Conservation (phyloP, 2,888 invertebrate genomes). For the Listrodromus nycthemerus region DNA sequence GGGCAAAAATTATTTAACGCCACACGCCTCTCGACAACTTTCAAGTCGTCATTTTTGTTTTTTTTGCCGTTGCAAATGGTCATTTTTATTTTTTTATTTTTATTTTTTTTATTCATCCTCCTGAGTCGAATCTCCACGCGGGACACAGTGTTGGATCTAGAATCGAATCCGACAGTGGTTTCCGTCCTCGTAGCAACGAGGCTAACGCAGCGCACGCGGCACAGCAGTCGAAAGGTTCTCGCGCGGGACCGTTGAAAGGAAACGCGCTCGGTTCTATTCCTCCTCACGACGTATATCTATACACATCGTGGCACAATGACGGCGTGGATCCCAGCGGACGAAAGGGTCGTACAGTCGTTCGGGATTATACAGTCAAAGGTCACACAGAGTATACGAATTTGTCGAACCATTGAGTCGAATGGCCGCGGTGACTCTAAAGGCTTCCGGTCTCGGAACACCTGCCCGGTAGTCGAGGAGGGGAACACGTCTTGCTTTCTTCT, state of each 20-base stretch:
- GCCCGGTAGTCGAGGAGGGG: conserved; percentile 72
- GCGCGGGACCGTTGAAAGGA: conserved; percentile 35
- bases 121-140: too few relatives aligned
- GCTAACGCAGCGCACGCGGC: conserved; percentile 6
- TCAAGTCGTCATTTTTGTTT: too few relatives aligned
- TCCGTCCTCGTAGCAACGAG: conserved; percentile 1
- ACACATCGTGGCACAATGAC: conserved; percentile 58
- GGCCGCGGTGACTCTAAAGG: conserved; percentile 79
- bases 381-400: conserved; percentile 82
- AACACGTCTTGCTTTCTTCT: neutral
- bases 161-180: conserved; percentile 1
- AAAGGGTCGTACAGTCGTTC: conserved; percentile 63
- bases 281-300: conserved; percentile 19
- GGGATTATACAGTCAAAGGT: conserved; percentile 84
- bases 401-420: conserved; percentile 81
- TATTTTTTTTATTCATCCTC: neutral
- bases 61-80: too few relatives aligned
- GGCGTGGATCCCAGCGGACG: conserved; percentile 73
- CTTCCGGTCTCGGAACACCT: conserved; percentile 83
- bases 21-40: too few relatives aligned
- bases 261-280: conserved; percentile 24
- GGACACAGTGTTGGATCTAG: too few relatives aligned
- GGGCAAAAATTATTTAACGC: too few relatives aligned
- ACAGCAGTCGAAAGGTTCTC: conserved; percentile 26
- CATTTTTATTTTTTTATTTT: too few relatives aligned